Conservation (phyloP, 2,888 invertebrate genomes). For the Sclerodermus sp. region DNA sequence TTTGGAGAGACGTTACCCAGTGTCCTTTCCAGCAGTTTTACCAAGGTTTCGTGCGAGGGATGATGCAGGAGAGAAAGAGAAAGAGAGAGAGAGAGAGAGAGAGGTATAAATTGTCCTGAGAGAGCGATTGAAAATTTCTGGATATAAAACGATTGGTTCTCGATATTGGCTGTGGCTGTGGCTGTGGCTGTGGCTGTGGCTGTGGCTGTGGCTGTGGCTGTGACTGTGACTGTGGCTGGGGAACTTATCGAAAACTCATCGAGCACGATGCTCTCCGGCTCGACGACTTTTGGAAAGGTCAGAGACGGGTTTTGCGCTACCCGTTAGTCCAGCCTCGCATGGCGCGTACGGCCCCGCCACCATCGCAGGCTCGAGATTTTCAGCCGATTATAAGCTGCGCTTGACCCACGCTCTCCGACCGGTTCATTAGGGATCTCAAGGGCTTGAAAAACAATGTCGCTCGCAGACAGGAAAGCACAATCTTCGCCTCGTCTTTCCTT, state of each 20-base stretch:
- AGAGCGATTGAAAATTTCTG: too few relatives aligned
- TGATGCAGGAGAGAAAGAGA: conserved; percentile 15
- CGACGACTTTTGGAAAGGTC: conserved; percentile 42
- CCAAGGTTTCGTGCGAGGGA: too few relatives aligned
- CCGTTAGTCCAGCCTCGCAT: conserved; percentile 26
- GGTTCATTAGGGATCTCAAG: conserved; percentile 41
- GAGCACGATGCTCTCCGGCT: background rate
- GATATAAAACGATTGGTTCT: too few relatives aligned
- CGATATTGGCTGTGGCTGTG: too few relatives aligned
- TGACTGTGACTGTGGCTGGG: too few relatives aligned
- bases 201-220: too few relatives aligned
- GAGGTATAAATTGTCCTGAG: too few relatives aligned
- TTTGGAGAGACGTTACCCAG: too few relatives aligned
- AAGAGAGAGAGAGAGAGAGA: background rate
- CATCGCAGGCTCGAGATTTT: conserved; percentile 34
- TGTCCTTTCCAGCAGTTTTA: too few relatives aligned
- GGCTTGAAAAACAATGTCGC: conserved; percentile 32
- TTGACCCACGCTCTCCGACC: conserved; percentile 31
- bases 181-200: too few relatives aligned
- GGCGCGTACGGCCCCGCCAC: too few relatives aligned
- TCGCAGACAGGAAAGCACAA: background rate
- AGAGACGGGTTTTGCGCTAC: conserved; percentile 35
- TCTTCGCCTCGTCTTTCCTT: background rate
- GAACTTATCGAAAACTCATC: too few relatives aligned
- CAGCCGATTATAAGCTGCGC: conserved; percentile 36